These are phyloP conservation scores for Lonchura striata DNA, from an alignment of 2,113 vertebrate species.

Conservation along the genomic window DNA sequence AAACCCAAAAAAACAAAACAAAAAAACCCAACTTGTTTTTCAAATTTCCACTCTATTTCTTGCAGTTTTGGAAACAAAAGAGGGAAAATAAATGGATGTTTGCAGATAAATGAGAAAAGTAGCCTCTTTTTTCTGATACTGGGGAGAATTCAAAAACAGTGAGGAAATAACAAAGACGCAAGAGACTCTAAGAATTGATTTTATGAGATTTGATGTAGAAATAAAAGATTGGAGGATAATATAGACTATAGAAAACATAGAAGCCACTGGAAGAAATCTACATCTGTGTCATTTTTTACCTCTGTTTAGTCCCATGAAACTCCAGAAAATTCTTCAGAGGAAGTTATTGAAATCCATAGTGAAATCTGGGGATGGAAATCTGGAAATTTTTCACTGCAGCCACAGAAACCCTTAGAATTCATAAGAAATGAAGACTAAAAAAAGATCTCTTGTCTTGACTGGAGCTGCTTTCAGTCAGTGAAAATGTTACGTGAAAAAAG, in stretches of 20 bases:
- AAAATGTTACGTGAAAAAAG: not conserved
- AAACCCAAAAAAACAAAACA: too few species aligned
- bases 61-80: not conserved
- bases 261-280: not conserved
- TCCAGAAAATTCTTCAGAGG: not conserved
- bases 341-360: not conserved
- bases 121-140: fast-evolving
- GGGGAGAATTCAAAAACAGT: not conserved
- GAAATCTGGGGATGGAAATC: not conserved
- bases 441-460: not conserved
- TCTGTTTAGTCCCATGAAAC: not conserved
- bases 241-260: too few species aligned
- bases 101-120: not conserved
- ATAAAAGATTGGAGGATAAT: not conserved
- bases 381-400: not conserved
- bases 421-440: not conserved
- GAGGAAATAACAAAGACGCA: not conserved
- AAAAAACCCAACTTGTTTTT: not conserved
- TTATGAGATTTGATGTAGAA: not conserved
- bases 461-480: not conserved
- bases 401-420: not conserved
- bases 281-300: fast-evolving
- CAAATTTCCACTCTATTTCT: not conserved
- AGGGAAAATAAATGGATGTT: not conserved
- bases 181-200: not conserved